phyloP scores from a whole-genome alignment of 2,113 vertebrate species.

The Gymnarchus niloticus region DNA sequence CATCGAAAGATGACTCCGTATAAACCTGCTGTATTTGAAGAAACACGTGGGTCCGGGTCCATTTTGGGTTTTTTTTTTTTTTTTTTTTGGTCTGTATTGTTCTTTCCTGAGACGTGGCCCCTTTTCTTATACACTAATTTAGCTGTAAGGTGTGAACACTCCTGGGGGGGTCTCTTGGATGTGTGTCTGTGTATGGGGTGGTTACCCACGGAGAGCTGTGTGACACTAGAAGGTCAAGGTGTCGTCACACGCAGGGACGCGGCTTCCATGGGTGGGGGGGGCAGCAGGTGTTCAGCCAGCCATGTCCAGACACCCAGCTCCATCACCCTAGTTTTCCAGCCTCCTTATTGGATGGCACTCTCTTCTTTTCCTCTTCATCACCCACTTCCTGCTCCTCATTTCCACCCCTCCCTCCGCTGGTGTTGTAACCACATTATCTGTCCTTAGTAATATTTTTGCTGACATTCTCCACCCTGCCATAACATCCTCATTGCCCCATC shows the following conservation, averaged over 20 bases:
- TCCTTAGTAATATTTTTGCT: slow-evolving; percentile 75
- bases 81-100: too few relatives aligned
- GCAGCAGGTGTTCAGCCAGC: background rate
- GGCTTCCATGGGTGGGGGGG: background rate
- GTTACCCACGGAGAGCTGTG: too few relatives aligned
- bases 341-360: slow-evolving; percentile 70
- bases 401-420: background rate
- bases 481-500: slow-evolving; percentile 91
- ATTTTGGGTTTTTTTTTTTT: too few relatives aligned
- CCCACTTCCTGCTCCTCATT: slow-evolving; percentile 45
- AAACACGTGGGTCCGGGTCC: background rate
- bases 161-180: too few relatives aligned
- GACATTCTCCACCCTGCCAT: slow-evolving; percentile 76
- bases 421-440: slow-evolving; percentile 61
- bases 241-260: too few relatives aligned
- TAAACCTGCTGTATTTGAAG: background rate
- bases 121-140: too few relatives aligned
- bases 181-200: too few relatives aligned
- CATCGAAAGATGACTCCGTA: background rate
- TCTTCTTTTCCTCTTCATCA: slow-evolving; percentile 67
- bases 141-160: too few relatives aligned
- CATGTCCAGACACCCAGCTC: background rate
- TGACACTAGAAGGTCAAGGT: too few relatives aligned
- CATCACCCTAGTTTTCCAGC: slow-evolving; percentile 49
- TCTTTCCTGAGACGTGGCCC: too few relatives aligned